These are phyloP conservation scores for Falco novaeseelandiae DNA, from an alignment of 2,797 vertebrate species.

Conservation along the genomic window DNA sequence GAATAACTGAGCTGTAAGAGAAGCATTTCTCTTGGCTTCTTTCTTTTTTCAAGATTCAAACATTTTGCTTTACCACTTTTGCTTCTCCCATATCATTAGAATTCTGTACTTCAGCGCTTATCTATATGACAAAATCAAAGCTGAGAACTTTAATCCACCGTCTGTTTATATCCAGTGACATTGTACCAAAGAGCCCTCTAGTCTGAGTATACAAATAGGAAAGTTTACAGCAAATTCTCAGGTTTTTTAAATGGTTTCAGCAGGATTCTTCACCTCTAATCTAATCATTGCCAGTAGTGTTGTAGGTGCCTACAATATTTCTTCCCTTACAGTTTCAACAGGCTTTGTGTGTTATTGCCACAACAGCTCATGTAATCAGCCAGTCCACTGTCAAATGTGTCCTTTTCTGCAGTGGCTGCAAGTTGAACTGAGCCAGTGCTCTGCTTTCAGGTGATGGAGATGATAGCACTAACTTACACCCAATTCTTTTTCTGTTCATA, in stretches of 20 bases:
- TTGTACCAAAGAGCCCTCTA: background rate
- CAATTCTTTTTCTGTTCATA: background rate
- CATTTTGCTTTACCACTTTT: background rate
- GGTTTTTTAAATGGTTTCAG: background rate
- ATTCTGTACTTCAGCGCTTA: background rate
- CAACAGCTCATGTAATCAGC: background rate
- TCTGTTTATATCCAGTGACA: background rate
- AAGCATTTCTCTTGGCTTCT: background rate
- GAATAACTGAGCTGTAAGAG: background rate
- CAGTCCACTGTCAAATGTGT: background rate
- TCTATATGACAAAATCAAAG: background rate
- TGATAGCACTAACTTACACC: background rate
- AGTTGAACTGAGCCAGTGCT: background rate
- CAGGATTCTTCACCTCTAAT: background rate
- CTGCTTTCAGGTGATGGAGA: background rate
- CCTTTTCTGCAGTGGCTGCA: background rate
- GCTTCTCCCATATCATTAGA: background rate
- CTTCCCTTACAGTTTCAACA: background rate
- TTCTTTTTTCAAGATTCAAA: background rate
- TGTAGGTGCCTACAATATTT: background rate
- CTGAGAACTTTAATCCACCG: background rate
- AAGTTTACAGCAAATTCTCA: background rate
- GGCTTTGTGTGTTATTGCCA: background rate
- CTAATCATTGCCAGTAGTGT: background rate
- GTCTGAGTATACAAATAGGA: background rate